Evolutionary conservation across 2,113 vertebrate species (phyloP).

Genomic region (Pholis gunnellus): DNA sequence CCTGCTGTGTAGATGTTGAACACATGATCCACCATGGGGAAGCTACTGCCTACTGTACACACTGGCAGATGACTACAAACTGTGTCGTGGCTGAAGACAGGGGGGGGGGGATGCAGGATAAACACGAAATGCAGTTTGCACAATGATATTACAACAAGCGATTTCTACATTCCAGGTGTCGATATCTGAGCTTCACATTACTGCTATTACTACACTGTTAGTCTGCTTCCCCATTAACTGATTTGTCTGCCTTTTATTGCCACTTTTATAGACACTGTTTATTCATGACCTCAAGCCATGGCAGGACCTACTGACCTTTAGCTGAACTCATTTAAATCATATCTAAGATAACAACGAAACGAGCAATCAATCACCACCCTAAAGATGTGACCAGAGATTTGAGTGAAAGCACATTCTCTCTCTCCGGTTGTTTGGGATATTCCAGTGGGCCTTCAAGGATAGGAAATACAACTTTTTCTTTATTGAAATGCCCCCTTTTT

Average conservation of each 20-base stretch:
- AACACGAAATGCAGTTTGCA: not conserved
- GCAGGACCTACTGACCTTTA: conserved; percentile 21
- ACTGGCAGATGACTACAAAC: conserved; percentile 32
- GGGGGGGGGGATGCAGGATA: not conserved
- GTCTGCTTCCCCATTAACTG: not conserved
- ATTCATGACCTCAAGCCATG: not conserved
- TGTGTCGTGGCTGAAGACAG: conserved; percentile 19
- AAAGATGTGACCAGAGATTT: conserved; percentile 10
- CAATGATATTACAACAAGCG: not conserved
- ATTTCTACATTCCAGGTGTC: not conserved
- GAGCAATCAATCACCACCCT: not conserved
- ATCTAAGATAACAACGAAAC: conserved; percentile 1
- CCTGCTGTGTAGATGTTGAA: not conserved
- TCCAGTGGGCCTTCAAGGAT: not conserved
- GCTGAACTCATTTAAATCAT: conserved; percentile 24
- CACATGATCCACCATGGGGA: conserved; percentile 7
- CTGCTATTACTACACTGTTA: not conserved
- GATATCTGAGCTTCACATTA: not conserved
- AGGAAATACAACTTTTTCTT: not conserved
- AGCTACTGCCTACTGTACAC: not conserved
- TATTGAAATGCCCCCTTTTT: not conserved
- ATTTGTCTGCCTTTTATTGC: conserved; percentile 2
- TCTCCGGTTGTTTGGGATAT: not conserved
- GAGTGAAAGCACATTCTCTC: conserved; percentile 21
- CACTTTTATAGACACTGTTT: conserved; percentile 19